Conservation (phyloP, 2,888 invertebrate genomes). For the Suillia variegata region DNA sequence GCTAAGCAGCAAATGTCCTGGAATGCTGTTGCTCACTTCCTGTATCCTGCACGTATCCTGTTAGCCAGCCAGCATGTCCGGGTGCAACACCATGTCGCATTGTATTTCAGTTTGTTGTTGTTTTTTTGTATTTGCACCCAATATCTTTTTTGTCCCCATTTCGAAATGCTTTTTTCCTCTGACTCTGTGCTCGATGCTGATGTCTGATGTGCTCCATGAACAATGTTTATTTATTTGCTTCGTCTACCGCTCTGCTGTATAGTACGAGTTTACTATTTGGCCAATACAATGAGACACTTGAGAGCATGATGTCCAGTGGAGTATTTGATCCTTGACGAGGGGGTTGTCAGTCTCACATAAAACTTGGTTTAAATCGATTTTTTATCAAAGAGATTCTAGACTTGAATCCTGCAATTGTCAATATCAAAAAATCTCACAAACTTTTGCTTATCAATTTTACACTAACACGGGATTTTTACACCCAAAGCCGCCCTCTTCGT, state of each 20-base stretch:
- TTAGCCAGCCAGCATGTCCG: not conserved
- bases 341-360: no score
- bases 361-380: no score
- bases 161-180: not conserved
- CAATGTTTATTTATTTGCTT: conserved; percentile 50
- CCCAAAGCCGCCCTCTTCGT: no score
- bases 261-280: not conserved
- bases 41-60: conserved; percentile 1
- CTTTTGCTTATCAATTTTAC: no score
- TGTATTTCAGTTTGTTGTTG: no score
- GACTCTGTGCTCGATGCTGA: not conserved
- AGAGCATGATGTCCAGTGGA: not conserved
- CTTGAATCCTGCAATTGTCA: no score
- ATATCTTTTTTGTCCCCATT: no score
- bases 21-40: conserved; percentile 12
- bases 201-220: conserved; percentile 14
- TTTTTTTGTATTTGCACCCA: no score
- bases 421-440: no score
- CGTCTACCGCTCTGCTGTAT: not conserved
- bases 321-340: not conserved
- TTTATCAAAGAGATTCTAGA: no score
- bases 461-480: no score
- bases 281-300: not conserved
- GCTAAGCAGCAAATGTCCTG: not conserved
- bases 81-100: not conserved